phyloP scores from a whole-genome alignment of 1,140 invertebrate genomes.

The Sitophilus oryzae region DNA sequence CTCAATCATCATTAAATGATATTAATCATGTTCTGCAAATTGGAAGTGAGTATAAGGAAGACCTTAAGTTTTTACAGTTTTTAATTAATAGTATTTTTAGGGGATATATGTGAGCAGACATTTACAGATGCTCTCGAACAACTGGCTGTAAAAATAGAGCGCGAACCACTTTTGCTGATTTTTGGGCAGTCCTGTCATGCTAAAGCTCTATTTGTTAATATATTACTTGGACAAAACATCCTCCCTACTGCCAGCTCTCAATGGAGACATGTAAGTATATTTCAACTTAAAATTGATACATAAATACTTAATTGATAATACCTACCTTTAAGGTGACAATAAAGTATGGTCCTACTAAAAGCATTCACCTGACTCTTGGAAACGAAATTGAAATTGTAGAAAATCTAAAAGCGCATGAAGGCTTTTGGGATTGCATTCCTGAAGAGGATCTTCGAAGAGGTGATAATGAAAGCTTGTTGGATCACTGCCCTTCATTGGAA shows the following conservation, averaged over 20 bases:
- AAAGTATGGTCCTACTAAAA: constrained; percentile 59
- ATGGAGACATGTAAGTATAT: constrained; percentile 61
- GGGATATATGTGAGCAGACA: constrained; percentile 47
- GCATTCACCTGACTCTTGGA: constrained; percentile 62
- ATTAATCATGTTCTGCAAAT: constrained; percentile 59
- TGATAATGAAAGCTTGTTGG: constrained; percentile 48
- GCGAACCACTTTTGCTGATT: constrained; percentile 56
- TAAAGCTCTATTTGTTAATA: constrained; percentile 67
- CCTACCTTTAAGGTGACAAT: constrained; percentile 50
- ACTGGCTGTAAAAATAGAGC: constrained; percentile 49
- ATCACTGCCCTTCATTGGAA: constrained; percentile 65
- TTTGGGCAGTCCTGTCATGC: constrained; percentile 64
- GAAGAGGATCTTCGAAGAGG: constrained; percentile 59
- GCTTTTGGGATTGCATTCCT: constrained; percentile 54
- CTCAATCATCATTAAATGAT: constrained; percentile 57
- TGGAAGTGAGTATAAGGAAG: constrained; percentile 50
- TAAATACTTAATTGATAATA: neutral
- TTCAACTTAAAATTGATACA: constrained; percentile 1
- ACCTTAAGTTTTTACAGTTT: constrained; percentile 3
- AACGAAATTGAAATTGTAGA: constrained; percentile 74
- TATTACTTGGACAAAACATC: constrained; percentile 58
- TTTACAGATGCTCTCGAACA: constrained; percentile 47
- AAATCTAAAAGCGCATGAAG: constrained; percentile 53
- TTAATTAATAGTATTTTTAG: constrained; percentile 32
- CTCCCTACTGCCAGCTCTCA: constrained; percentile 53